These are phyloP conservation scores for Pachyramphus minor DNA, from an alignment of 2,113 vertebrate genomes.

Conservation along the genomic window DNA sequence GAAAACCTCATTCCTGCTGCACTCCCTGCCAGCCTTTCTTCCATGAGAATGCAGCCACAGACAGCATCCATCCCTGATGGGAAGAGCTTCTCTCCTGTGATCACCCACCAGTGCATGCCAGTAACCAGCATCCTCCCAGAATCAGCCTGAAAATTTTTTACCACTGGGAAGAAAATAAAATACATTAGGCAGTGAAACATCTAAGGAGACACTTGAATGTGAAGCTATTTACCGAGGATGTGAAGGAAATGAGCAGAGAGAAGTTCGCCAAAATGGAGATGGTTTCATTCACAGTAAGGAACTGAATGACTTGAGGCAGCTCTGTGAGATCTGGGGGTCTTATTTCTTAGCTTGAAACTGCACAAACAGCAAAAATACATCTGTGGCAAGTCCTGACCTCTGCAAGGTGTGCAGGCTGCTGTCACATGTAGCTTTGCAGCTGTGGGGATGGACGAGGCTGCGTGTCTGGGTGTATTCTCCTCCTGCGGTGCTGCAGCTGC, in stretches of 20 bases:
- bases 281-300: not conserved
- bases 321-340: not conserved
- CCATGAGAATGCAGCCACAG: not conserved
- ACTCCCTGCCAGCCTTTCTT: not conserved
- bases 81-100: accelerated
- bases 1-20: not conserved
- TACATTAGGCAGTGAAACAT: not conserved
- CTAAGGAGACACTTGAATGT: not conserved
- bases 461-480: not conserved
- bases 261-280: not conserved
- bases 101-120: accelerated
- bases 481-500: not conserved
- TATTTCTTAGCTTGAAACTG: not conserved
- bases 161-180: not conserved
- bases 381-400: not conserved
- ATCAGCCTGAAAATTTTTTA: not conserved
- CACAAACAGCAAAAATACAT: not conserved
- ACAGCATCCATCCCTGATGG: accelerated
- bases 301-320: not conserved
- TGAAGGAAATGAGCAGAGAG: not conserved
- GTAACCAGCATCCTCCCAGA: not conserved
- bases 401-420: not conserved
- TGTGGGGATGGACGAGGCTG: not conserved
- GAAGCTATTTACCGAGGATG: not conserved
- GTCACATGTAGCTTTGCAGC: accelerated